phyloP scores from a whole-genome alignment of 2,888 invertebrate species.

The Zaprionus lineosus region DNA sequence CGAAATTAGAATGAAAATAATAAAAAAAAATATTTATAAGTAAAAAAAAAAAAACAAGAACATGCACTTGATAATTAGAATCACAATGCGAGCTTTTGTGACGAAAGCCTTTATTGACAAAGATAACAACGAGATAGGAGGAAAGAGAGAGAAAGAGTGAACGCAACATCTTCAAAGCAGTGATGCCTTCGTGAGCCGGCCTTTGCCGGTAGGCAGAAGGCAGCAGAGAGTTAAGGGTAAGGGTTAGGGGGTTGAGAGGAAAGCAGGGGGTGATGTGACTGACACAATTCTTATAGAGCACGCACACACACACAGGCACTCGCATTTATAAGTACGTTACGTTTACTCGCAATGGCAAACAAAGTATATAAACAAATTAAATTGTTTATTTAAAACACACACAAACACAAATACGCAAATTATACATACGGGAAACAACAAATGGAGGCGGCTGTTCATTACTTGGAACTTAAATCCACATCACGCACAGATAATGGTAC shows the following conservation, averaged over 20 bases:
- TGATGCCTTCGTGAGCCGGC: conserved; percentile 40
- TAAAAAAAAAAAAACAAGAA: conserved; percentile 17
- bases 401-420: conserved; percentile 9
- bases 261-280: conserved; percentile 23
- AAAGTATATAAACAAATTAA: conserved; percentile 71
- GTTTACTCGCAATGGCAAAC: conserved; percentile 36
- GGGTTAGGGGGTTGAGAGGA: conserved; percentile 24
- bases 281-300: conserved; percentile 51
- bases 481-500: conserved; percentile 8
- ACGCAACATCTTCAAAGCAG: conserved; percentile 18
- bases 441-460: conserved; percentile 53
- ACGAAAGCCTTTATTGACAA: conserved; percentile 11
- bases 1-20: neutral
- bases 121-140: conserved; percentile 16
- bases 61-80: conserved; percentile 58
- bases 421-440: conserved; percentile 27
- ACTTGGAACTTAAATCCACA: conserved; percentile 25
- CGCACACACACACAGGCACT: conserved; percentile 5
- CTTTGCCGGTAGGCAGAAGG: conserved; percentile 42
- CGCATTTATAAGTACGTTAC: neutral
- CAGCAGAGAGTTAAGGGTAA: conserved; percentile 27
- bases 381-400: conserved; percentile 58
- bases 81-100: conserved; percentile 22
- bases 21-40: conserved; percentile 1
- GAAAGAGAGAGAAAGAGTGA: conserved; percentile 10